A percentile compares a stretch with the other conserved stretches of the same genome.
Conservation (phyloP, 2,888 invertebrate species). For the Sialis fuliginosa region DNA sequence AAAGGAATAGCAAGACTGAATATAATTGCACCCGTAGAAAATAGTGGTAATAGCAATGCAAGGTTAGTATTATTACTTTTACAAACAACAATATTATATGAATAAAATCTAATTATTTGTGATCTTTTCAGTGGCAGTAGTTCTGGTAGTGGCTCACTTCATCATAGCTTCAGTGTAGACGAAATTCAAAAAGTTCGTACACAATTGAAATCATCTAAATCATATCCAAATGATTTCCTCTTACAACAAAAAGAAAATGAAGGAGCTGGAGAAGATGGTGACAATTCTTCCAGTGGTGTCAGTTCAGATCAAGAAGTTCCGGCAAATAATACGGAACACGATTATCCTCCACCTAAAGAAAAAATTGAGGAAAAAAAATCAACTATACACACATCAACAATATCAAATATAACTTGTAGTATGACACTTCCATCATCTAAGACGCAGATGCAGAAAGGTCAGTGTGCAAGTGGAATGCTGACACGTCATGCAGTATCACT, state of each 20-base stretch:
- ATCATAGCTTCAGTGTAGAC: conserved; percentile 74
- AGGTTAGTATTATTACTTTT: conserved; percentile 26
- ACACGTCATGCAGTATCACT: conserved; percentile 56
- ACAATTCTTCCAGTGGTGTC: conserved; percentile 77
- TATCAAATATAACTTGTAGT: conserved; percentile 7
- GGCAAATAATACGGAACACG: conserved; percentile 17
- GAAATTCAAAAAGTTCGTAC: conserved; percentile 77
- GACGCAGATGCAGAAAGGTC: conserved; percentile 5
- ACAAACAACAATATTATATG: neutral
- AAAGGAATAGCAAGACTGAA: conserved; percentile 26
- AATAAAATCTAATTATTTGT: neutral
- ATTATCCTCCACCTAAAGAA: conserved; percentile 22
- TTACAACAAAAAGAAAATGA: conserved; percentile 24
- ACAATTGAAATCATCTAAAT: conserved; percentile 69
- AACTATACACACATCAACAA: conserved; percentile 6
- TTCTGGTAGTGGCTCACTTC: conserved; percentile 53
- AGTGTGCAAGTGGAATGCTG: conserved; percentile 16
- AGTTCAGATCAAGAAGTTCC: conserved; percentile 69
- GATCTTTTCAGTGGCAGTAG: conserved; percentile 43
- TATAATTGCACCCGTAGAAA: conserved; percentile 30
- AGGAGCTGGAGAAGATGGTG: conserved; percentile 51
- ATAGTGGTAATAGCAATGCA: conserved; percentile 58
- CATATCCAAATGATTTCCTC: conserved; percentile 68
- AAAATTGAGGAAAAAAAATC: conserved; percentile 10
- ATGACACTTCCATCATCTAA: conserved; percentile 17